Conservation (phyloP, 2,888 invertebrate genomes). For the Morinoia aosen region DNA sequence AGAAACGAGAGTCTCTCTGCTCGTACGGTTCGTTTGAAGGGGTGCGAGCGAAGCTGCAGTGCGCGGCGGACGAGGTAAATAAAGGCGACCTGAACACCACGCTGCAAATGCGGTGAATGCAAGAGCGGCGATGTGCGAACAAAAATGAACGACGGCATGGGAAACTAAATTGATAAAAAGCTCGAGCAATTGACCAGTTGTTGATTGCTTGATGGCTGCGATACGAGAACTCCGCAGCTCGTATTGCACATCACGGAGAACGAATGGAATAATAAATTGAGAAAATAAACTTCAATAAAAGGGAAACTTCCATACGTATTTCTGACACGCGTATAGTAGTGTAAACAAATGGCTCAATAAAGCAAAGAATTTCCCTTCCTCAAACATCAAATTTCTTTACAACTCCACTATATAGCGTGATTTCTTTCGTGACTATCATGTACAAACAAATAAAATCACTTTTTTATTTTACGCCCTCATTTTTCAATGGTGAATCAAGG, state of each 20-base stretch:
- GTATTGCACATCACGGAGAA: not conserved
- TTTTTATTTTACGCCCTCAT: not conserved
- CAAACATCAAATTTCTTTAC: not conserved
- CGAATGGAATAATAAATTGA: not conserved
- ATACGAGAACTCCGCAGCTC: not conserved
- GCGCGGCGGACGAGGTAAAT: conserved; percentile 24
- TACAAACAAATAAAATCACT: not conserved
- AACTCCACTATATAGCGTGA: too few species aligned
- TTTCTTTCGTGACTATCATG: not conserved
- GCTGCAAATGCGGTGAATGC: conserved; percentile 28
- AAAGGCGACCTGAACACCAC: not conserved
- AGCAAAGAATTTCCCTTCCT: not conserved
- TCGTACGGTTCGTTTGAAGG: conserved; percentile 42
- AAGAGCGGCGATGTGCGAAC: conserved; percentile 15
- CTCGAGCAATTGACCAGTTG: conserved; percentile 33
- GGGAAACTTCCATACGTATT: not conserved
- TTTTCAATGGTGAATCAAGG: not conserved
- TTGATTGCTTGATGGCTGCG: conserved; percentile 34
- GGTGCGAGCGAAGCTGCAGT: not conserved
- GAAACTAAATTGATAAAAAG: conserved; percentile 53
- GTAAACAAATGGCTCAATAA: not conserved
- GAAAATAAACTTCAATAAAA: not conserved
- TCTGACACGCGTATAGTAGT: not conserved
- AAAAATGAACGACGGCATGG: conserved; percentile 40
- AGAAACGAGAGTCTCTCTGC: not conserved